Percentiles rank a stretch among this genome's conserved stretches.
Conservation (phyloP, 2,113 vertebrate genomes). For the Elephantulus edwardii region DNA sequence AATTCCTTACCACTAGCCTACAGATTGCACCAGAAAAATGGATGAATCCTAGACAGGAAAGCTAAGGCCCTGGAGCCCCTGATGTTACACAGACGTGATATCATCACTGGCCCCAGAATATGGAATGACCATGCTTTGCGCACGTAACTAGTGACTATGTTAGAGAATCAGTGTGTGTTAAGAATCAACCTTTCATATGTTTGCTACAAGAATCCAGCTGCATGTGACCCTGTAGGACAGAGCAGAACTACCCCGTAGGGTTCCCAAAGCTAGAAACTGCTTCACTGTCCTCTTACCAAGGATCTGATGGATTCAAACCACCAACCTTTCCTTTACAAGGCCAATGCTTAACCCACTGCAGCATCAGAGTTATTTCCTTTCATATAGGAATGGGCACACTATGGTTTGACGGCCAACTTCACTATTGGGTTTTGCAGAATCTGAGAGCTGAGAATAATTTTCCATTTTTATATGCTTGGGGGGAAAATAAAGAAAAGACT, state of each 20-base stretch:
- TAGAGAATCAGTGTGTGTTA: not conserved
- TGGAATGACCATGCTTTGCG: not conserved
- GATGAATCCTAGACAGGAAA: not conserved
- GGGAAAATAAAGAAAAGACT: not conserved
- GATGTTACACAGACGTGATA: no score
- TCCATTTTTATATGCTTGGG: not conserved
- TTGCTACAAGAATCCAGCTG: no score
- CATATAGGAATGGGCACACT: not conserved
- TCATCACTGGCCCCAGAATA: not conserved
- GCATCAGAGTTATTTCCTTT: no score
- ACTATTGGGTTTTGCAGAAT: not conserved
- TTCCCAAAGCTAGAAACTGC: no score
- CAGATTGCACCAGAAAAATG: not conserved
- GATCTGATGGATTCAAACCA: no score
- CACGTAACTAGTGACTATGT: not conserved
- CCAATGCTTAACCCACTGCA: no score
- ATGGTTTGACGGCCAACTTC: not conserved
- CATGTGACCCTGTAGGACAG: no score
- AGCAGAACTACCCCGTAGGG: no score
- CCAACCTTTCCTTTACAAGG: no score
- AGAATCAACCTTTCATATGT: not conserved
- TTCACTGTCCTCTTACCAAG: no score
- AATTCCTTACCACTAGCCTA: no score
- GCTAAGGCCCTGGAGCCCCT: fast-evolving
- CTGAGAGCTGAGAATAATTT: not conserved